Percentiles rank a stretch among this genome's conserved stretches.
These are phyloP conservation scores for Campaea margaritaria DNA, from an alignment of 2,888 invertebrate species.

Conservation along the genomic window DNA sequence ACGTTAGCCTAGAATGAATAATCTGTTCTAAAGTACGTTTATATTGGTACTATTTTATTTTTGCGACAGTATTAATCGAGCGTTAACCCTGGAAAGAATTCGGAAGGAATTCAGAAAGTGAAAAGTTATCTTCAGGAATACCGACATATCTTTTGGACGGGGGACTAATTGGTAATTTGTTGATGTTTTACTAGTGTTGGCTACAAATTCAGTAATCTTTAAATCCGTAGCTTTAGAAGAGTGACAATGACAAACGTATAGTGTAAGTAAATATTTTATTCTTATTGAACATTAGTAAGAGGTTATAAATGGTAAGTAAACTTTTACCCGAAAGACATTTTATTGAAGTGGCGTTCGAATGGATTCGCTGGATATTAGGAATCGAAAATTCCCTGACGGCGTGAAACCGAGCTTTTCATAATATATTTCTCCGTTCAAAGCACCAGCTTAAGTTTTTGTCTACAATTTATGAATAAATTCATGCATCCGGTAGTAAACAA, in stretches of 20 bases:
- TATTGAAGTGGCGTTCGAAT: too few relatives aligned
- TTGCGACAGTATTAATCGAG: slow-evolving; percentile 18
- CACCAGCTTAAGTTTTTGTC: slow-evolving; percentile 11
- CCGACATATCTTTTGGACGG: background rate
- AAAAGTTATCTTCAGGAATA: background rate
- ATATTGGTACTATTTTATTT: slow-evolving; percentile 21
- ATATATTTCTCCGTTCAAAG: background rate
- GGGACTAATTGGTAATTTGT: slow-evolving; percentile 1
- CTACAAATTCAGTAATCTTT: too few relatives aligned
- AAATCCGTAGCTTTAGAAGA: too few relatives aligned
- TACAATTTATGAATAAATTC: background rate
- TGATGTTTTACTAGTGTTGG: background rate
- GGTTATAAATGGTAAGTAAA: too few relatives aligned
- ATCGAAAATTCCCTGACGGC: too few relatives aligned
- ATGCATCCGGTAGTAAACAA: slow-evolving; percentile 25
- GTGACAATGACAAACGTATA: too few relatives aligned
- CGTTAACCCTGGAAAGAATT: slow-evolving; percentile 24
- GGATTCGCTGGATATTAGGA: too few relatives aligned
- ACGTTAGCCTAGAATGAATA: slow-evolving; percentile 10
- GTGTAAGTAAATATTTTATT: too few relatives aligned
- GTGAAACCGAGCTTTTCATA: too few relatives aligned
- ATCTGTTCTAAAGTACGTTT: slow-evolving; percentile 11
- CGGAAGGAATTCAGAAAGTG: slow-evolving; percentile 4
- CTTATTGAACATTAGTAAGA: too few relatives aligned
- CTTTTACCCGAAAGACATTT: too few relatives aligned